Conservation (phyloP, 2,888 invertebrate species). For the Tipula lateralis region DNA sequence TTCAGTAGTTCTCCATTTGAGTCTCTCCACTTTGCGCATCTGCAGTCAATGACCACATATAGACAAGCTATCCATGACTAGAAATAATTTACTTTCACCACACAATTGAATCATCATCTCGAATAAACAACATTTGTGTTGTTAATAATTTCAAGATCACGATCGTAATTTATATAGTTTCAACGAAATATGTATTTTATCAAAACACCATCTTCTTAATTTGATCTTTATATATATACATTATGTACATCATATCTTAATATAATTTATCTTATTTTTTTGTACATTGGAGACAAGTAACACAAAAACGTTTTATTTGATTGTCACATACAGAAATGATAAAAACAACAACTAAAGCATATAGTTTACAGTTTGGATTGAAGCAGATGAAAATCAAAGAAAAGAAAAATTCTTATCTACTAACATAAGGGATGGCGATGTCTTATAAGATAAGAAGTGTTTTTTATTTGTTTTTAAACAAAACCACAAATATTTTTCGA, state of each 20-base stretch:
- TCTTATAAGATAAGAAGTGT: neutral
- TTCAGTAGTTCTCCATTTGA: no score
- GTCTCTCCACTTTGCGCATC: neutral
- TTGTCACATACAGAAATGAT: neutral
- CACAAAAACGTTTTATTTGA: neutral
- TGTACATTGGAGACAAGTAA: neutral
- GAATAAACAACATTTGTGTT: neutral
- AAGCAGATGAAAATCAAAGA: neutral
- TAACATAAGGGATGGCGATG: neutral
- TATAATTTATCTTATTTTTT: neutral
- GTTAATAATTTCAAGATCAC: neutral
- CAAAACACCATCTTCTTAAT: slow-evolving; percentile 24
- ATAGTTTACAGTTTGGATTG: neutral
- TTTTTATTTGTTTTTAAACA: neutral
- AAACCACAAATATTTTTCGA: neutral
- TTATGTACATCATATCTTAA: no score
- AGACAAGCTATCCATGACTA: neutral
- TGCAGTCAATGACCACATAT: neutral
- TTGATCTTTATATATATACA: neutral
- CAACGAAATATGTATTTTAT: slow-evolving; percentile 1
- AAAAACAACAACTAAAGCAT: neutral
- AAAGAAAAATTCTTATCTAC: neutral
- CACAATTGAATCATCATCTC: neutral
- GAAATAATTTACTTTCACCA: slow-evolving; percentile 19
- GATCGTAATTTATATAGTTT: neutral